phyloP scores from a whole-genome alignment of 2,797 vertebrate species.

The Chrosomus eos region DNA sequence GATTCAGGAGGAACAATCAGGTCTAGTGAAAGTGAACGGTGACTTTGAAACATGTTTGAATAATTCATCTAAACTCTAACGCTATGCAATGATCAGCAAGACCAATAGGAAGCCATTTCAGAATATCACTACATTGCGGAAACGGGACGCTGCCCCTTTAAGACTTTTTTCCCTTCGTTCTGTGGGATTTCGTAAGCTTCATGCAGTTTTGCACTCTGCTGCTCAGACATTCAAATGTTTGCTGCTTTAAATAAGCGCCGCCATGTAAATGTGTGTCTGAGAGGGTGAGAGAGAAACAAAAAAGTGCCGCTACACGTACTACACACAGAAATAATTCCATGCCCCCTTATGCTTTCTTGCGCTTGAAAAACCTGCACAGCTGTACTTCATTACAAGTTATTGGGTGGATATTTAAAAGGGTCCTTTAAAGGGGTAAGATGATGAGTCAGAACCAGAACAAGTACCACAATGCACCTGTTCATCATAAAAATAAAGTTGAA shows the following conservation, averaged over 20 bases:
- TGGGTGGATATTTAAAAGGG: conserved; percentile 13
- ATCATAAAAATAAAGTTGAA: not conserved
- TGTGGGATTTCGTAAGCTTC: conserved; percentile 6
- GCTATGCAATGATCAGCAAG: not conserved
- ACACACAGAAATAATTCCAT: no score
- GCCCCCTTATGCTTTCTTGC: not conserved
- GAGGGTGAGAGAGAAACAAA: not conserved
- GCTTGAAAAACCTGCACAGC: not conserved
- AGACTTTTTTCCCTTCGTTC: not conserved
- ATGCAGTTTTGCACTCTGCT: not conserved
- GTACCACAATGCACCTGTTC: conserved; percentile 23
- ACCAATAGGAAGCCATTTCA: not conserved
- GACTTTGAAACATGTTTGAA: not conserved
- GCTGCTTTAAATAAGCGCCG: conserved; percentile 55
- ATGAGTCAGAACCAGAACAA: not conserved
- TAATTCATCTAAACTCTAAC: not conserved
- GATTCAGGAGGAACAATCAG: not conserved
- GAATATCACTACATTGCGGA: not conserved
- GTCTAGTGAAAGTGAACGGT: not conserved
- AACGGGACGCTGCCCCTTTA: not conserved
- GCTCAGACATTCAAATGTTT: conserved; percentile 58
- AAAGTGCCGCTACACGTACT: not conserved
- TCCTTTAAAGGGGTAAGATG: conserved; percentile 2
- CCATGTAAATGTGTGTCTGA: conserved; percentile 52
- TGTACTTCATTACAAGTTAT: conserved; percentile 12